Base-by-base conservation (phyloP, 2,888 invertebrate species). In the Cerastis rubricosa region DNA sequence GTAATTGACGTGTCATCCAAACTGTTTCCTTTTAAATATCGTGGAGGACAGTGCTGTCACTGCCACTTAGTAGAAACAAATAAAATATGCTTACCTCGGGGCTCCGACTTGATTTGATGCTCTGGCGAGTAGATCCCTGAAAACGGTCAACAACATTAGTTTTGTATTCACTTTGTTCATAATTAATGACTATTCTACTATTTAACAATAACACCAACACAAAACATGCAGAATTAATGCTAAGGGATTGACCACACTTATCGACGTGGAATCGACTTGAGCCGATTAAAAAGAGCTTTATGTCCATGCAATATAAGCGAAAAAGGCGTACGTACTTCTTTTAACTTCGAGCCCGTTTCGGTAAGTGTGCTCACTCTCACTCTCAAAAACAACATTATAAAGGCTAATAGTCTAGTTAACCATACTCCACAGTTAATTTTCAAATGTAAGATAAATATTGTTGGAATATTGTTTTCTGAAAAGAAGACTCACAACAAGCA, bases 71-170 rank as follows among this genome's bases (percentile, higher is more conserved):
- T 8, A 35, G 0, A 59, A 2, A 17, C 17, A 35, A 17, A 25
- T 51, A 9, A 54, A n/a, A 19, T 14, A 57, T n/a, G 76, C 90
- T 90, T 40, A 95, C 96, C 93, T 92, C 92, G 92, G 0, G 96
- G 96, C 79, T 96, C 96, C 3, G 92, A 85, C 80, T 96, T 96
- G 76, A 96, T 94, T 35, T 90, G 88, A 57, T 89, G 91, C 5
- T 93, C 92, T 17, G 88, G 79, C 47, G 85, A 85, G 80, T 88
- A 91, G n/a, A 84, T 71, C 57, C 89, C 93, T 94, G 90, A 7
- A 90, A 79, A 76, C 54, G 68, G 47, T 68, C 29, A 25, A 67
- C 45, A 17, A 22, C 25, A 73, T 84, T 81, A 79, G 49, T 78
- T 25, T 35, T 66, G 14, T 54, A 25, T 25, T 35, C 54, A 17